Evolutionary conservation across 1,140 invertebrate species (phyloP).

Genomic region (Anastrepha obliqua): DNA sequence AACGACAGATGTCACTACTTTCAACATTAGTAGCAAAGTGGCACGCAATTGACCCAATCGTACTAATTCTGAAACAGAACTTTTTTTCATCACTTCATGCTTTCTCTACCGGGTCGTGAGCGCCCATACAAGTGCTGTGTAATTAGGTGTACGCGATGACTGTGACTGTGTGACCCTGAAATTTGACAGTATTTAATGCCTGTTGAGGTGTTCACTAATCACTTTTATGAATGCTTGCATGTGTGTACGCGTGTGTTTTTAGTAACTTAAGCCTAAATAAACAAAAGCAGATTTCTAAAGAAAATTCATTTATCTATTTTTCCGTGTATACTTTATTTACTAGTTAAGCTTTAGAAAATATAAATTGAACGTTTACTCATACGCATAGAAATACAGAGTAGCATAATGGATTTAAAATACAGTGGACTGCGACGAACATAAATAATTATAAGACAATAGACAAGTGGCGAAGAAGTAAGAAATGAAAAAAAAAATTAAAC

Average conservation of each 20-base stretch:
- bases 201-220: neutral
- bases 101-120: no score
- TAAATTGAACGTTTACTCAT: constrained; percentile 37
- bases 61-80: no score
- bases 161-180: constrained; percentile 38
- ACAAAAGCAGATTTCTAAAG: constrained; percentile 3
- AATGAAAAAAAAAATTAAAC: neutral
- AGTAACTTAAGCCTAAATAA: constrained; percentile 33
- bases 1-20: no score
- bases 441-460: neutral
- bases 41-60: no score
- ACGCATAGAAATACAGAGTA: neutral
- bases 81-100: neutral
- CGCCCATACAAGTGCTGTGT: neutral
- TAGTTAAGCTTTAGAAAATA: constrained; percentile 49
- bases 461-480: neutral
- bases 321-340: constrained; percentile 38
- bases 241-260: neutral
- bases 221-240: neutral
- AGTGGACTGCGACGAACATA: constrained; percentile 12
- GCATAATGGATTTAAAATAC: neutral
- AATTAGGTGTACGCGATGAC: neutral
- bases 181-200: constrained; percentile 35
- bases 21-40: no score
- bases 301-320: neutral